Evolutionary conservation across 2,113 vertebrate species (phyloP).

Genomic region (Bos javanicus): DNA sequence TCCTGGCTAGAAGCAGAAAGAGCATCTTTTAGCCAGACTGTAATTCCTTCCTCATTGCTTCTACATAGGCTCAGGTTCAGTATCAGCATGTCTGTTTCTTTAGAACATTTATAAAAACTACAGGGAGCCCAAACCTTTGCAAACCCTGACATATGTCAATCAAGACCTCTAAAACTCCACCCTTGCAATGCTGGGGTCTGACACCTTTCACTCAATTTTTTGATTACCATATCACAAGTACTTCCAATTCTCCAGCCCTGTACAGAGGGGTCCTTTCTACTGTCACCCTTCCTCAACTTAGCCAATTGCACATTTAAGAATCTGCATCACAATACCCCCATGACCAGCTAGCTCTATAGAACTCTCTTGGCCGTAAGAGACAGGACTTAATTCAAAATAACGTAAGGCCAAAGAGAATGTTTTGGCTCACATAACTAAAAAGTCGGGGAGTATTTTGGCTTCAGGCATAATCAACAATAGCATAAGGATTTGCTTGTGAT

Average conservation of each 20-base stretch:
- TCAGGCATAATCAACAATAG: not conserved
- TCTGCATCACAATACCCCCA: not conserved
- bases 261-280: not conserved
- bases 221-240: not conserved
- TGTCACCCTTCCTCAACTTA: not conserved
- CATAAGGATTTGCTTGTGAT: not conserved
- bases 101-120: not conserved
- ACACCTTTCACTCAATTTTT: not conserved
- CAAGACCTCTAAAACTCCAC: not conserved
- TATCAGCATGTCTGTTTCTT: not conserved
- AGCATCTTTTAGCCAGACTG: not conserved
- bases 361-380: not conserved
- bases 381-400: constrained; percentile 26
- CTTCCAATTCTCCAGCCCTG: not conserved
- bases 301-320: not conserved
- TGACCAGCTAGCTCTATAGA: not conserved
- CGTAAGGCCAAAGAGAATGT: not conserved
- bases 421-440: not conserved
- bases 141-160: not conserved
- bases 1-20: not conserved
- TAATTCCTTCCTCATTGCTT: not conserved
- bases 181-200: not conserved
- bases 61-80: not conserved
- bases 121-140: not conserved
- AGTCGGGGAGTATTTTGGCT: not conserved